Conservation (phyloP, 2,113 vertebrate species). For the Salvelinus alpinus region DNA sequence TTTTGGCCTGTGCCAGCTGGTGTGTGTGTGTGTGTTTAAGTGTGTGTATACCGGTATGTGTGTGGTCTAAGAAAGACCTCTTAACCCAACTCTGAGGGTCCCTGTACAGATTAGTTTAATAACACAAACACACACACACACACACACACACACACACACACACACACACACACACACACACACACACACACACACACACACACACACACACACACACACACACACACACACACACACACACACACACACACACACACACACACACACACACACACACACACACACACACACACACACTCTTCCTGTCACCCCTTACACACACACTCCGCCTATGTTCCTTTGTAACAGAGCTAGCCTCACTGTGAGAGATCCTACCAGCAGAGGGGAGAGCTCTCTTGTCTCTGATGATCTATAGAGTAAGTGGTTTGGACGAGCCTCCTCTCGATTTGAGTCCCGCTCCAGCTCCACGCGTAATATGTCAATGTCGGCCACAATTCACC, state of each 20-base stretch:
- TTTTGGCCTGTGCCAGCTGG: conserved; percentile 45
- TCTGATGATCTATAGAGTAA: conserved; percentile 65
- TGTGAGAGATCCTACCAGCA: conserved; percentile 34
- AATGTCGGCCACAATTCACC: conserved; percentile 62
- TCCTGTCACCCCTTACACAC: background rate
- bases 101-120: conserved; percentile 47
- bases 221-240: background rate
- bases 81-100: conserved; percentile 42
- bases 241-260: conserved; percentile 36
- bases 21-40: conserved; percentile 35
- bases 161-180: background rate
- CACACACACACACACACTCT: background rate
- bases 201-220: conserved; percentile 3
- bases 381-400: conserved; percentile 51
- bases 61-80: conserved; percentile 64
- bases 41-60: conserved; percentile 4
- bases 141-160: background rate
- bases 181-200: conserved; percentile 32
- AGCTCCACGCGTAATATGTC: conserved; percentile 61
- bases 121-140: conserved; percentile 36
- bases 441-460: conserved; percentile 53
- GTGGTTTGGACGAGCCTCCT: conserved; percentile 54
- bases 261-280: background rate
- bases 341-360: conserved; percentile 44
- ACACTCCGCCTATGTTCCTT: conserved; percentile 42